Percentiles rank a stretch among this genome's conserved stretches.
phyloP scores from a whole-genome alignment of 92 coral and sea anemone species.

The Zoanthus sansibaricus region DNA sequence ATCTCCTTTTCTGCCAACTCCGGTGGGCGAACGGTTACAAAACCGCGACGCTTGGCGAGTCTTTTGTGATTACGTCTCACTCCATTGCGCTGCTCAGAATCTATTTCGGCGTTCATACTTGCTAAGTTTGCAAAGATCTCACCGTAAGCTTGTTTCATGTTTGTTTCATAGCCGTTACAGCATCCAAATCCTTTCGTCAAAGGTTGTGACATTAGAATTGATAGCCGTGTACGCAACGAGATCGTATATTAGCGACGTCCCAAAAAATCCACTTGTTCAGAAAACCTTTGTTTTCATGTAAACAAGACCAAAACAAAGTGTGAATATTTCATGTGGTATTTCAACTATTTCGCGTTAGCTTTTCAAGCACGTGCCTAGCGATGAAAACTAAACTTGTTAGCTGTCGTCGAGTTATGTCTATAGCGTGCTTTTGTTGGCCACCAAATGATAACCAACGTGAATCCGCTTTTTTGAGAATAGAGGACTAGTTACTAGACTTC shows the following conservation, averaged over 20 bases:
- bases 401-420: slow-evolving; percentile 8
- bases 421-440: neutral
- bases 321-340: slow-evolving; percentile 4
- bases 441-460: neutral
- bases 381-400: slow-evolving; percentile 2
- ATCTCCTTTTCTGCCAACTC: neutral
- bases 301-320: slow-evolving; percentile 9
- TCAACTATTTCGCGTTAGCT: slow-evolving; percentile 19
- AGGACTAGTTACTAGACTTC: slow-evolving; percentile 24
- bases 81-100: slow-evolving; percentile 14
- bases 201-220: slow-evolving; percentile 21
- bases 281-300: slow-evolving; percentile 13
- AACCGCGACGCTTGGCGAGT: slow-evolving; percentile 44
- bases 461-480: neutral
- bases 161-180: slow-evolving; percentile 45
- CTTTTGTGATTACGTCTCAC: slow-evolving; percentile 37
- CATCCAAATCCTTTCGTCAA: slow-evolving; percentile 12
- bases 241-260: neutral
- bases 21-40: neutral
- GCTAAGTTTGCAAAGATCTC: slow-evolving; percentile 59
- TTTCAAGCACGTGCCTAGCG: slow-evolving; percentile 22
- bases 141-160: slow-evolving; percentile 61
- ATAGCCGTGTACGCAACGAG: neutral
- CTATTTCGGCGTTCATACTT: slow-evolving; percentile 16
- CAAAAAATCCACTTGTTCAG: neutral